phyloP scores from a whole-genome alignment of 2,113 vertebrate genomes.

The Thunnus thynnus region DNA sequence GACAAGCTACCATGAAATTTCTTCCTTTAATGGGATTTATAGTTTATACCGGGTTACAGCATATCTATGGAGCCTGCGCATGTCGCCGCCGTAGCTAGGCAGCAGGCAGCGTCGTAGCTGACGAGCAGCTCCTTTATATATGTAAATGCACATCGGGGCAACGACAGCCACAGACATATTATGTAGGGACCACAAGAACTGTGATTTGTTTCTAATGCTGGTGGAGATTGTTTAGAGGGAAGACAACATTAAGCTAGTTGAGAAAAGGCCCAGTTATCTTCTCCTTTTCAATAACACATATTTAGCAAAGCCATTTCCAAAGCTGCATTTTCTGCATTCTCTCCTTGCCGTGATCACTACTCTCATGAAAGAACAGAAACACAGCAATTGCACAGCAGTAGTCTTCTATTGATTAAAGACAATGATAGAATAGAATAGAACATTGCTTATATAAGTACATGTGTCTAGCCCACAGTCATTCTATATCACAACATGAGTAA shows the following conservation, averaged over 20 bases:
- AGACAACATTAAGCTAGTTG: too few relatives aligned
- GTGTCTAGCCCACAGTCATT: neutral
- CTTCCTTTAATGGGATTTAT: neutral
- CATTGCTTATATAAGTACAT: neutral
- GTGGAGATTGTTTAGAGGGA: neutral
- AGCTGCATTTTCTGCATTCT: neutral
- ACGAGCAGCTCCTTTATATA: neutral
- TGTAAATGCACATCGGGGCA: neutral
- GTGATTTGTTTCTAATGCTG: neutral
- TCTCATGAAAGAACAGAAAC: neutral
- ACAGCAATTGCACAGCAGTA: neutral
- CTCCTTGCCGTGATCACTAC: neutral
- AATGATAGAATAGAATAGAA: neutral
- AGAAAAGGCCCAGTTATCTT: neutral
- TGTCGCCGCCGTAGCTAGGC: too few relatives aligned
- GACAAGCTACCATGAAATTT: neutral
- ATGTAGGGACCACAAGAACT: neutral
- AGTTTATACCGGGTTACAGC: neutral
- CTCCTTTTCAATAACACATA: neutral
- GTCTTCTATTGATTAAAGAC: neutral
- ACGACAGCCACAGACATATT: neutral
- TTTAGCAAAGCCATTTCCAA: neutral
- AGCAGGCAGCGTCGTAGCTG: too few relatives aligned
- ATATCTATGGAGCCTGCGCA: neutral
- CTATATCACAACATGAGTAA: neutral